Percentiles rank a stretch among this genome's conserved stretches.
Conservation (phyloP, 2,888 invertebrate genomes). For the Pammene fasciana region DNA sequence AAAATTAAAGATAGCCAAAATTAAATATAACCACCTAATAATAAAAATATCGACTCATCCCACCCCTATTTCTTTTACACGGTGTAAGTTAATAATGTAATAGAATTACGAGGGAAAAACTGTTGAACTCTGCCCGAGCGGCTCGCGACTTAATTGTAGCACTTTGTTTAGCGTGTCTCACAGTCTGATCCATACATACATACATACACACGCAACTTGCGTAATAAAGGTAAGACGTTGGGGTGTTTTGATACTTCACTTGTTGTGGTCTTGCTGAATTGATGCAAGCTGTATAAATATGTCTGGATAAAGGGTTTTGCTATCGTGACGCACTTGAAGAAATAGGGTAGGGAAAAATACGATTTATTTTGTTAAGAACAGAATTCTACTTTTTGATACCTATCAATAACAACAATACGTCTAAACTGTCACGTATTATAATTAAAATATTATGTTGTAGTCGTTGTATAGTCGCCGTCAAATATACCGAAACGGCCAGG, state of each 20-base stretch:
- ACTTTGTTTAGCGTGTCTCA: conserved; percentile 70
- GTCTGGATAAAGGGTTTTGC: not conserved
- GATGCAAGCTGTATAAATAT: not conserved
- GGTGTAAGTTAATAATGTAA: conserved; percentile 83
- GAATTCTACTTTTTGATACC: too few relatives aligned
- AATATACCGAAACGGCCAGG: too few relatives aligned
- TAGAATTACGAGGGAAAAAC: conserved; percentile 83
- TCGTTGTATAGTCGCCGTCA: too few relatives aligned
- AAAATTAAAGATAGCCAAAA: too few relatives aligned
- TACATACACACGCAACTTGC: conserved; percentile 9
- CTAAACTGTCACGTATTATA: too few relatives aligned
- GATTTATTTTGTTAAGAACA: too few relatives aligned
- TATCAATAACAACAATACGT: too few relatives aligned
- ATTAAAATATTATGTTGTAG: too few relatives aligned
- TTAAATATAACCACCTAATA: too few relatives aligned
- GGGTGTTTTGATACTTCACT: conserved; percentile 7
- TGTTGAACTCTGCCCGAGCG: conserved; percentile 77
- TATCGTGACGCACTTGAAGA: not conserved
- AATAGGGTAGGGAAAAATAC: too few relatives aligned
- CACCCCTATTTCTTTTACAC: conserved; percentile 72
- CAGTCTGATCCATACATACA: conserved; percentile 48
- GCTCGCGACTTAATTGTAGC: conserved; percentile 79
- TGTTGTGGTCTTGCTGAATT: conserved; percentile 26
- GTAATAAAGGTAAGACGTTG: conserved; percentile 9
- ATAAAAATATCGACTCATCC: conserved; percentile 10